A percentile compares a stretch with the other conserved stretches of the same genome.
Evolutionary conservation across 1,140 invertebrate species (phyloP).

Genomic region (Akabosia matsudoensis): DNA sequence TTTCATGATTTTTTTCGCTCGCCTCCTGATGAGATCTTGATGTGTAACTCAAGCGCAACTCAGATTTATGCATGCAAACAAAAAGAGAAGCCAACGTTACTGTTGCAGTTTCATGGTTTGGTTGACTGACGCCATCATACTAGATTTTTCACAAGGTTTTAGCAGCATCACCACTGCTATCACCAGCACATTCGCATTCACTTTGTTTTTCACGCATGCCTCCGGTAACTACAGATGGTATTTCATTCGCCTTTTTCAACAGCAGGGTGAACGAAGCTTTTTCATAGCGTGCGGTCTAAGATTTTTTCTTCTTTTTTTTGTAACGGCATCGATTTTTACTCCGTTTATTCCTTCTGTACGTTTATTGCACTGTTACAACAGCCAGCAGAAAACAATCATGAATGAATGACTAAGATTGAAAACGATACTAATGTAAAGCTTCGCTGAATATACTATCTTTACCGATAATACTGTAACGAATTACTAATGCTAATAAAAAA

Average conservation of each 20-base stretch:
- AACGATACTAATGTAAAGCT: neutral
- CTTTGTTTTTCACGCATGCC: neutral
- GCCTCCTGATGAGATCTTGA: too few relatives aligned
- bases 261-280: neutral
- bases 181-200: too few relatives aligned
- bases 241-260: slow-evolving; percentile 4
- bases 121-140: slow-evolving; percentile 9
- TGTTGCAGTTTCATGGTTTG: neutral
- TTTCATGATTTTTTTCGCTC: too few relatives aligned
- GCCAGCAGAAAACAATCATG: neutral
- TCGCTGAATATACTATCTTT: neutral
- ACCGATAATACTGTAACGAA: neutral
- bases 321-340: too few relatives aligned
- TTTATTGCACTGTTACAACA: too few relatives aligned
- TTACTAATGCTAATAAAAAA: too few relatives aligned
- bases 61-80: neutral
- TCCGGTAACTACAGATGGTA: slow-evolving; percentile 16
- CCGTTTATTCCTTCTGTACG: too few relatives aligned
- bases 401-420: neutral
- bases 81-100: neutral
- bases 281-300: too few relatives aligned
- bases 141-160: slow-evolving; percentile 1
- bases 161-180: neutral
- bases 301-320: too few relatives aligned
- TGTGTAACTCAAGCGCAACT: too few relatives aligned